Evolutionary conservation across 1,140 invertebrate species (phyloP), one percentile per base, ranked within the genome.

Genomic region (Heliconius melpomene): DNA sequence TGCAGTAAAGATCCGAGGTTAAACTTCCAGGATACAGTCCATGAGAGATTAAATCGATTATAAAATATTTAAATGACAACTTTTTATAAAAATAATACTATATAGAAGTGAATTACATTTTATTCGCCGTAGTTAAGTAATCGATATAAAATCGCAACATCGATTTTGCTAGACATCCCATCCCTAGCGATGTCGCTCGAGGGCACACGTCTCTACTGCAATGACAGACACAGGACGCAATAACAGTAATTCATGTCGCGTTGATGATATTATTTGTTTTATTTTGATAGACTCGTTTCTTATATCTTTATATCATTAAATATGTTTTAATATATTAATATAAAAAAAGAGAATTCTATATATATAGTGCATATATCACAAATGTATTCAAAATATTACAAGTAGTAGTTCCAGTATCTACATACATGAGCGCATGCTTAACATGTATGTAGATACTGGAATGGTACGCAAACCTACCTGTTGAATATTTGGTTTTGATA

Each of bases 221-320:
- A 66, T 66, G 60, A 66, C 60, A 66, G 60, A 66, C 60, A 66
- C 60, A 66, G 60, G 60, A 66, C 60, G 60, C 60, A 66, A 66
- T 66, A 66, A 66, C 60, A 66, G 60, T 66, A 66, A 66, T 29
- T 66, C 60, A 66, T 13, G 60, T 66, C 60, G 60, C 60, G 60
- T 29, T 66, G 60, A 66, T 66, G 60, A 66, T 66, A 66, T 66
- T 66, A 66, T 66, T 66, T 66, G 60, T 66, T 66, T 29, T 66
- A 66, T 66, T 66, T 66, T 66, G 60, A 66, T 66, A 66, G 60
- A 66, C 23, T 66, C 9, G 54, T 52, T 20, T 6, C 40, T 46
- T 46, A 46, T 18, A 52, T 52, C 7, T 52, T 52, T 18, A 46
- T 46, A 46, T 46, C 11, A 46, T 46, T 46, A 1, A 16, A 46